Conservation (phyloP, 2,888 invertebrate genomes). For the Eurytoma californica region DNA sequence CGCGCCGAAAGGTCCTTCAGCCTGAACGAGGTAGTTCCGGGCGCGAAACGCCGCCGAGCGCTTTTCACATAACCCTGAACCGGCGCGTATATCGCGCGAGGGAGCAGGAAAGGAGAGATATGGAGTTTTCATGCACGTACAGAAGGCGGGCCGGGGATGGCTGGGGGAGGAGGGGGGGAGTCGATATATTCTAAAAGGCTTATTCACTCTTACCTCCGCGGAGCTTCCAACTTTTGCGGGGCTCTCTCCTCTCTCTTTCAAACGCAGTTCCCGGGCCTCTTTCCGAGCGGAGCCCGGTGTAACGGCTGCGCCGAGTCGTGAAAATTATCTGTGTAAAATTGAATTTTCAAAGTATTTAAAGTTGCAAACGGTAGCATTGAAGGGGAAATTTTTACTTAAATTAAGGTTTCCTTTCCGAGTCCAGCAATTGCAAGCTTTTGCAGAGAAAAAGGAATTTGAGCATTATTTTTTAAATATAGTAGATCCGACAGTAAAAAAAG, state of each 20-base stretch:
- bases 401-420: no score
- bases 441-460: no score
- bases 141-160: neutral
- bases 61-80: slow-evolving; percentile 32
- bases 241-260: neutral
- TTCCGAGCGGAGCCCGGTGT: no score
- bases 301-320: no score
- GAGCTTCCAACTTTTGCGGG: slow-evolving; percentile 16
- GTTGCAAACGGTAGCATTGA: no score
- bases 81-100: neutral
- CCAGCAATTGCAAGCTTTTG: no score
- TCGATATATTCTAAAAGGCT: slow-evolving; percentile 32
- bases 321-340: no score
- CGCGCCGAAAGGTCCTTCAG: slow-evolving; percentile 16
- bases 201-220: slow-evolving; percentile 19
- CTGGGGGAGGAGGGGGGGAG: neutral
- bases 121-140: slow-evolving; percentile 25
- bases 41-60: neutral
- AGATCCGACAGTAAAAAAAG: no score
- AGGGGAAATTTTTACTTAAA: no score
- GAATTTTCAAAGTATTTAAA: no score
- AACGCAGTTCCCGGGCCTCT: no score
- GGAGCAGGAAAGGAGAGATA: slow-evolving; percentile 6
- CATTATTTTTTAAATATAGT: no score
- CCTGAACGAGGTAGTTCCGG: slow-evolving; percentile 30